These are phyloP conservation scores for Discoglossus pictus DNA, from an alignment of 2,797 vertebrate genomes.

Conservation along the genomic window DNA sequence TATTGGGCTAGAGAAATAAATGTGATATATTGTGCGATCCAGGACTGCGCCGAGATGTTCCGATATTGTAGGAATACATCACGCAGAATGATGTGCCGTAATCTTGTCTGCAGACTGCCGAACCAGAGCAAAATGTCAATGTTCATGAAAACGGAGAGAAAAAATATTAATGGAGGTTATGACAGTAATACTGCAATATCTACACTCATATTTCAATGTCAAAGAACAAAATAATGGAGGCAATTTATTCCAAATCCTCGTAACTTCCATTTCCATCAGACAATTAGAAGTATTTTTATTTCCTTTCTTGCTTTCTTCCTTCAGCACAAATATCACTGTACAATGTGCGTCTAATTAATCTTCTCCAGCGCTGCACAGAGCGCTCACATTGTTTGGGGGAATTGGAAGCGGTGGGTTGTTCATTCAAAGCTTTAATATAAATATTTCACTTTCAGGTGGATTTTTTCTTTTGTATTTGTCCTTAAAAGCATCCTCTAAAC, in stretches of 20 bases:
- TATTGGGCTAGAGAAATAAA: too few relatives aligned
- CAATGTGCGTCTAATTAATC: conserved; percentile 6
- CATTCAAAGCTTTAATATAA: conserved; percentile 9
- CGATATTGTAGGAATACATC: too few relatives aligned
- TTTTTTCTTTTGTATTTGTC: not conserved
- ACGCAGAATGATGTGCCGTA: conserved; percentile 6
- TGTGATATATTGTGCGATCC: too few relatives aligned
- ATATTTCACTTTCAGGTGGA: conserved; percentile 31
- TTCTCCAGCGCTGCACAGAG: not conserved
- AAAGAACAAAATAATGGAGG: conserved; percentile 17
- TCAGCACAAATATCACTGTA: not conserved
- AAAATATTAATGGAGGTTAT: conserved; percentile 24
- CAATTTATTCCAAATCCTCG: conserved; percentile 21
- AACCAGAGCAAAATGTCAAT: conserved; percentile 8
- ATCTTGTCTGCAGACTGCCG: not conserved
- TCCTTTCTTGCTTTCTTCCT: not conserved
- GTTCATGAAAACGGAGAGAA: conserved; percentile 4
- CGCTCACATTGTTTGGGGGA: conserved; percentile 9
- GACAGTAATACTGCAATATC: conserved; percentile 9
- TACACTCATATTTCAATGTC: conserved; percentile 19
- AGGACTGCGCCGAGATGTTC: too few relatives aligned
- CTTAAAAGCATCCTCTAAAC: too few relatives aligned
- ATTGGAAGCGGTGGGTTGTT: conserved; percentile 9
- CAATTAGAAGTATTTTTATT: conserved; percentile 12
- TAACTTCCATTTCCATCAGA: conserved; percentile 13